Evolutionary conservation across 2,888 invertebrate genomes (phyloP), one percentile per base, ranked within the genome.

Genomic region (Amphimallon solstitiale): DNA sequence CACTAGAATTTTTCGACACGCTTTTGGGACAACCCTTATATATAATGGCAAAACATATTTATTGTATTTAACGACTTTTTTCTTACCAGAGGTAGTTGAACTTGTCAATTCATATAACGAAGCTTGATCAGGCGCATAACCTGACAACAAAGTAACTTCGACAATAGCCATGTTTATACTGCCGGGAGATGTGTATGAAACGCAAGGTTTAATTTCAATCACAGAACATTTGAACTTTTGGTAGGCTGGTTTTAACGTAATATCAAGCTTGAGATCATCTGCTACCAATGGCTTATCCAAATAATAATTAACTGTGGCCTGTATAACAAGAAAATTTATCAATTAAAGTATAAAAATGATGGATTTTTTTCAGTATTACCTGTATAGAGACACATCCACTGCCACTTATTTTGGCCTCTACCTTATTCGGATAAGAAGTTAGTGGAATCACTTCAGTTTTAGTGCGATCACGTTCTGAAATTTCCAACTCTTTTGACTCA

Each of bases 61-160:
- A n/a, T n/a, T n/a, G 2, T 29, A 29, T 29, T 29, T 3, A 29
- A 29, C 29, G 1, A 29, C 5, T 5, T 29, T n/a, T 29, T 29
- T 7, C 29, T 29, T 29, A 29, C 29, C 6, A 29, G 29, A 7
- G 9, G 29, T 7, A 40, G 4, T 40, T n/a, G 43, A 15, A 45
- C 45, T 45, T 7, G 45, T 43, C 14, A 65, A 38, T 15, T 35
- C 59, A 74, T 88, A 87, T 0, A 90, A 81, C 0, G 85, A 83
- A 0, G 84, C 79, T 4, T 87, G 85, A 72, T 89, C 89, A 0
- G 88, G 87, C 5, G 85, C 84, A 73, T 85, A 90, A 0, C 90
- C 90, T 1, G 88, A 87, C 6, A 90, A 89, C 75, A 90, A 83
- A 0, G 83, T 79, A 19, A 90, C 82, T 75, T 90, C 90, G 71